These are phyloP conservation scores for Ashinkailepas kermadecensis DNA, from an alignment of 2,888 invertebrate genomes.

Conservation along the genomic window DNA sequence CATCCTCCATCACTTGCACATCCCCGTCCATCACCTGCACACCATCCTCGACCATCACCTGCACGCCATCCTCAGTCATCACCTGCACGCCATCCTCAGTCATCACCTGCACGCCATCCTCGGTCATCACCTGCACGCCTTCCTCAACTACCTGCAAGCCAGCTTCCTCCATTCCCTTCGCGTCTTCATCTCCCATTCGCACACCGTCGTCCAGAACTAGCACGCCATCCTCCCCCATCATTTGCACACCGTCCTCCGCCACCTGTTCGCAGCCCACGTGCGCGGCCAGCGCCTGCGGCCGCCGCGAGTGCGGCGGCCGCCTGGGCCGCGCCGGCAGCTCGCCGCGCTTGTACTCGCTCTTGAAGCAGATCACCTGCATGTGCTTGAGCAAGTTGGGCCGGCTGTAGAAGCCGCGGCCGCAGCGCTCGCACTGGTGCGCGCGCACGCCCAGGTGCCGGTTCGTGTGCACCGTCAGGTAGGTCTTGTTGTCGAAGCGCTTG, in stretches of 20 bases:
- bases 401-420: conserved; percentile 16
- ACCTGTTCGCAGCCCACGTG: background rate
- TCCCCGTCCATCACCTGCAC: background rate
- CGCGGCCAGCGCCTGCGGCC: background rate
- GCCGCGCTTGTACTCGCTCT: background rate
- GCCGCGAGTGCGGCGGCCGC: background rate
- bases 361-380: conserved; percentile 8
- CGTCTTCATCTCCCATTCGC: background rate
- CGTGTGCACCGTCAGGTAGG: background rate
- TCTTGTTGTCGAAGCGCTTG: conserved; percentile 12
- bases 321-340: too few species aligned
- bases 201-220: background rate
- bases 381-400: conserved; percentile 13
- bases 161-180: too few species aligned
- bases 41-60: background rate
- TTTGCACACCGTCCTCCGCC: background rate
- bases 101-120: background rate
- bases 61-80: background rate
- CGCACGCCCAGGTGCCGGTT: conserved; percentile 15
- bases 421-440: conserved; percentile 1
- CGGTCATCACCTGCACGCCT: too few species aligned
- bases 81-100: background rate
- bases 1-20: background rate
- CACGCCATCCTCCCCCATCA: background rate
- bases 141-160: too few species aligned